phyloP scores from a whole-genome alignment of 2,888 invertebrate species.

The Rhorus exstirpatorius region DNA sequence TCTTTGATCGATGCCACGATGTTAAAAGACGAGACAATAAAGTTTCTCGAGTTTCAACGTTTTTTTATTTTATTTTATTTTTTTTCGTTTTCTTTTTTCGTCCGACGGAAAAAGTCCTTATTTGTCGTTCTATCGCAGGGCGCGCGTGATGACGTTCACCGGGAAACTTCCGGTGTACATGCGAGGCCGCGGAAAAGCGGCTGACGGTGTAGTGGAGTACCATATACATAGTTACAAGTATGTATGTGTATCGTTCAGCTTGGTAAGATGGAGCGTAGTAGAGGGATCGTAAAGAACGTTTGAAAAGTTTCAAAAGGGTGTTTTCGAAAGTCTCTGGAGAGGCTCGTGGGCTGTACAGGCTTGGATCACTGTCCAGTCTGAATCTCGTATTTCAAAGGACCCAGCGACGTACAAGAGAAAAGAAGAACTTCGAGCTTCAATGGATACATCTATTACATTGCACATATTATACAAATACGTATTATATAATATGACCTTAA shows the following conservation, averaged over 20 bases:
- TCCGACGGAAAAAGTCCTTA: constrained; percentile 18
- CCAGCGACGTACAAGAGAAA: constrained; percentile 38
- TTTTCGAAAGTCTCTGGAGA: constrained; percentile 64
- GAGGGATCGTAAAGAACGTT: constrained; percentile 68
- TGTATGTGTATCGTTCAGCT: constrained; percentile 40
- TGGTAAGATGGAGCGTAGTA: constrained; percentile 36
- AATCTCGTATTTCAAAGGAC: constrained; percentile 69
- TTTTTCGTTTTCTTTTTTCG: constrained; percentile 4
- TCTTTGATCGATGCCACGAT: too few species aligned
- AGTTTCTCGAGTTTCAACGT: neutral
- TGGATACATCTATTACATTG: neutral
- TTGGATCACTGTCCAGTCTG: constrained; percentile 65
- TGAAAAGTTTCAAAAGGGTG: constrained; percentile 69
- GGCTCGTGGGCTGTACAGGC: constrained; percentile 56
- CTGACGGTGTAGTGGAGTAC: constrained; percentile 7
- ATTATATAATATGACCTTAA: too few species aligned
- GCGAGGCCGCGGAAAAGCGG: constrained; percentile 15
- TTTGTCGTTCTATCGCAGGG: constrained; percentile 18
- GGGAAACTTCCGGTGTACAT: constrained; percentile 39
- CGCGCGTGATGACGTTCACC: constrained; percentile 35
- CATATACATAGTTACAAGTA: neutral
- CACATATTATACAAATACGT: neutral
- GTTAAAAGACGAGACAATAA: too few species aligned
- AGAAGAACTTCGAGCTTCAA: constrained; percentile 18
- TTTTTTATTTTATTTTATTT: constrained; percentile 22